Percentiles rank a stretch among this genome's conserved stretches.
Conservation (phyloP, 2,113 vertebrate species). For the Porphyrio hochstetteri region DNA sequence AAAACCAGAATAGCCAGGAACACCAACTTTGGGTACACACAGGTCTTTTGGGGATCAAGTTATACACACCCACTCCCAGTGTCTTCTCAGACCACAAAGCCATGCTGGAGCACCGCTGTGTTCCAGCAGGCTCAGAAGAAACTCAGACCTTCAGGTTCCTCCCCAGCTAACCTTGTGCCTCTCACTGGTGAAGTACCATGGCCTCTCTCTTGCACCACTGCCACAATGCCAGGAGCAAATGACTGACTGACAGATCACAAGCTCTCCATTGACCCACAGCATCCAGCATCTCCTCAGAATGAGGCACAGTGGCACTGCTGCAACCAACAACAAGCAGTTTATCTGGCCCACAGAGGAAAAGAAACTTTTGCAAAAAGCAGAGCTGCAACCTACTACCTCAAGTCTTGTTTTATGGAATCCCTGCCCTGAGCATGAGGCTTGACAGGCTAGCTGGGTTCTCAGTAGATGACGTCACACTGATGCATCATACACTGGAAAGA, state of each 20-base stretch:
- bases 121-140: neutral
- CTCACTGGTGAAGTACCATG: neutral
- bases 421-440: neutral
- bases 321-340: fast-evolving
- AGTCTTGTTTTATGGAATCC: neutral
- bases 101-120: neutral
- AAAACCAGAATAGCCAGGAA: neutral
- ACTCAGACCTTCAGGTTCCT: neutral
- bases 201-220: neutral
- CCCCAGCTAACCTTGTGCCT: neutral
- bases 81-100: neutral
- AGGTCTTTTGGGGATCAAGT: neutral
- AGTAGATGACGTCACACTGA: neutral
- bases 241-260: neutral
- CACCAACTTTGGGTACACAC: neutral
- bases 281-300: neutral
- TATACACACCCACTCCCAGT: neutral
- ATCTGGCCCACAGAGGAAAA: neutral
- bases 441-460: neutral
- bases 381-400: neutral
- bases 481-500: neutral
- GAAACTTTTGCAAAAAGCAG: neutral
- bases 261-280: neutral
- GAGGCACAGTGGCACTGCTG: neutral
- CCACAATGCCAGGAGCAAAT: neutral